Evolutionary conservation across 2,797 vertebrate genomes (phyloP).

Genomic region (Thunnus albacares): DNA sequence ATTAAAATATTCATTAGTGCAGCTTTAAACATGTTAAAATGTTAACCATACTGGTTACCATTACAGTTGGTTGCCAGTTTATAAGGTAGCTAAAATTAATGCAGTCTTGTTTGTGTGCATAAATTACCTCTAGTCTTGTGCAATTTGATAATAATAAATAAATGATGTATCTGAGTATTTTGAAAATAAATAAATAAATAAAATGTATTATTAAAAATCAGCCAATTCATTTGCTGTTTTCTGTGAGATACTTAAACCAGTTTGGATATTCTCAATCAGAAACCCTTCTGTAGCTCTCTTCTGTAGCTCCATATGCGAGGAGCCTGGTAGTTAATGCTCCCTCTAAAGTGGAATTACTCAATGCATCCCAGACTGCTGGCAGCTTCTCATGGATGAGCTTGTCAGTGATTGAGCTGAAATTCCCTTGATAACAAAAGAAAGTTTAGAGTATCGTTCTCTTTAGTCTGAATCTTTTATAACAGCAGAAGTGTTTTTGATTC

Average conservation of each 20-base stretch:
- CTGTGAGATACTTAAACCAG: neutral
- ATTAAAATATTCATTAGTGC: too few species aligned
- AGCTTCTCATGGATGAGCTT: slow-evolving; percentile 10
- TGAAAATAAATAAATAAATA: too few species aligned
- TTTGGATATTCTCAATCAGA: neutral
- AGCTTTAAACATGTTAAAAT: too few species aligned
- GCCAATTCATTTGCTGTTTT: neutral
- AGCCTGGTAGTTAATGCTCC: neutral
- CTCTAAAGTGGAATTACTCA: neutral
- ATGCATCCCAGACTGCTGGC: neutral
- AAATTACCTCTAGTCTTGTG: neutral
- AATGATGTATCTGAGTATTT: too few species aligned
- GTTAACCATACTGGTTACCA: too few species aligned
- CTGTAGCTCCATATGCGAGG: neutral
- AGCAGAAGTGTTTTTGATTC: neutral
- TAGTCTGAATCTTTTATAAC: neutral
- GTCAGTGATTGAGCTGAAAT: neutral
- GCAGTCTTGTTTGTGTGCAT: too few species aligned
- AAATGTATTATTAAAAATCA: neutral
- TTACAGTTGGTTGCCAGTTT: too few species aligned
- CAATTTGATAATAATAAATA: neutral
- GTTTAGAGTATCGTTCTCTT: neutral
- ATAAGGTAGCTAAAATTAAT: too few species aligned
- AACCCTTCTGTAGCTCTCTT: neutral
- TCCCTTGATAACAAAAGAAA: neutral